Evolutionary conservation across 2,888 invertebrate species (phyloP).

Genomic region (Melolontha melolontha): DNA sequence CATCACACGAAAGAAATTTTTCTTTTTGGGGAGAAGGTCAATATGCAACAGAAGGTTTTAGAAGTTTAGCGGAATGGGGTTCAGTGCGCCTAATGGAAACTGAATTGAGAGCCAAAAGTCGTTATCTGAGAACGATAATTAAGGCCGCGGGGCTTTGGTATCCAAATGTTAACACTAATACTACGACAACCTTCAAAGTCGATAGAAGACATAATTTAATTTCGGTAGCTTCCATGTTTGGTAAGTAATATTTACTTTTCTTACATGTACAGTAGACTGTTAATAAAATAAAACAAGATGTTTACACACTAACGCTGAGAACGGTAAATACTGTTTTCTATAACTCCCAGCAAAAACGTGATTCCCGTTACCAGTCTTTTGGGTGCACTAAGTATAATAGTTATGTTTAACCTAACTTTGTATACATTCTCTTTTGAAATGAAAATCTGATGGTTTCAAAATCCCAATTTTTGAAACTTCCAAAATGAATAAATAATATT

Average conservation of each 20-base stretch:
- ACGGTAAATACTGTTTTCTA: not conserved
- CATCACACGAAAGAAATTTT: slow-evolving; percentile 89
- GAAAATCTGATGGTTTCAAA: too few relatives aligned
- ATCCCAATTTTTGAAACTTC: too few relatives aligned
- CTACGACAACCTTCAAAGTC: slow-evolving; percentile 83
- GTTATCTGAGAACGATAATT: slow-evolving; percentile 83
- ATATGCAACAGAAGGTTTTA: slow-evolving; percentile 89
- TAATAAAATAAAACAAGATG: too few relatives aligned
- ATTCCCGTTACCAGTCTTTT: too few relatives aligned
- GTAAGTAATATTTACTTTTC: slow-evolving; percentile 62
- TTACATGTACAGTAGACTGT: not conserved
- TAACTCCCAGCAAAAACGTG: too few relatives aligned
- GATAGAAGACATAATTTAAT: slow-evolving; percentile 88
- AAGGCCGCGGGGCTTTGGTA: slow-evolving; percentile 92
- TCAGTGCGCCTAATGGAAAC: slow-evolving; percentile 89
- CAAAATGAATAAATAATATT: too few relatives aligned
- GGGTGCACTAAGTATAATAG: too few relatives aligned
- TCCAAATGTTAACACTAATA: slow-evolving; percentile 87
- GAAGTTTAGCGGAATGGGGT: slow-evolving; percentile 87
- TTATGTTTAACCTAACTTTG: too few relatives aligned
- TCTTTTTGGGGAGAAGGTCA: slow-evolving; percentile 93
- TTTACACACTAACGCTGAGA: too few relatives aligned
- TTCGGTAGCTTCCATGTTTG: slow-evolving; percentile 89
- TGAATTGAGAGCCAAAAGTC: slow-evolving; percentile 87
- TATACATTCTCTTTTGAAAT: too few relatives aligned